Conservation (phyloP, 2,113 vertebrate species). For the Xiphias gladius region DNA sequence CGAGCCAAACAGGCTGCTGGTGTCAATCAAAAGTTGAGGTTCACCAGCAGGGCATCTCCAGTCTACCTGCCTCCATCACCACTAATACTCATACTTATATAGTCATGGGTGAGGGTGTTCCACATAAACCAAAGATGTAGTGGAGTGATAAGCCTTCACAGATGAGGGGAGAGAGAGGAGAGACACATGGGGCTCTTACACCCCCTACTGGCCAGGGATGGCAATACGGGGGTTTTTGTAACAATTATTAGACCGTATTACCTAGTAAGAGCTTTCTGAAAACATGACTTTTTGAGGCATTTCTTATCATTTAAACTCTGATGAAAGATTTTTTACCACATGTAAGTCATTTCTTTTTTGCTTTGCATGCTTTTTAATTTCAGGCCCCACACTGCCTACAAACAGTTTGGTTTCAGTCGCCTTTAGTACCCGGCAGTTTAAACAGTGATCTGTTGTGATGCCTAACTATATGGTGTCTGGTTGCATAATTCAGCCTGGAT, state of each 20-base stretch:
- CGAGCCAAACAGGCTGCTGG: slow-evolving; percentile 70
- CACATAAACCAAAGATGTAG: slow-evolving; percentile 5
- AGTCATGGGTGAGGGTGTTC: slow-evolving; percentile 35
- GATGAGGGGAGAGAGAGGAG: slow-evolving; percentile 25
- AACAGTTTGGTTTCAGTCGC: not conserved
- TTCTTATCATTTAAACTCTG: not conserved
- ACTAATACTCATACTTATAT: slow-evolving; percentile 43
- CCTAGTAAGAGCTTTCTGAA: not conserved
- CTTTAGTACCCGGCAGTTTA: not conserved
- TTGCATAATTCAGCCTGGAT: not conserved
- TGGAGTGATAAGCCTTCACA: slow-evolving; percentile 39
- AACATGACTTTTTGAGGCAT: not conserved
- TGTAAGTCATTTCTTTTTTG: not conserved
- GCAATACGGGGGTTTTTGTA: slow-evolving; percentile 20
- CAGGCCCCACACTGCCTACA: not conserved
- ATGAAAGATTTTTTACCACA: not conserved
- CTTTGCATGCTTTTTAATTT: not conserved
- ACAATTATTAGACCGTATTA: not conserved
- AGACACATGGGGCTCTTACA: slow-evolving; percentile 67
- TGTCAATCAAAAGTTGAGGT: slow-evolving; percentile 82
- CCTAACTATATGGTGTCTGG: not conserved
- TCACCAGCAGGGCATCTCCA: slow-evolving; percentile 74
- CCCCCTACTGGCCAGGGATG: slow-evolving; percentile 78
- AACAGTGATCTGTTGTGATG: not conserved
- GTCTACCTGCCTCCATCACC: slow-evolving; percentile 73